Percentiles rank a stretch among this genome's conserved stretches.
Evolutionary conservation across 2,797 vertebrate genomes (phyloP).

Genomic region (Agapornis canus): DNA sequence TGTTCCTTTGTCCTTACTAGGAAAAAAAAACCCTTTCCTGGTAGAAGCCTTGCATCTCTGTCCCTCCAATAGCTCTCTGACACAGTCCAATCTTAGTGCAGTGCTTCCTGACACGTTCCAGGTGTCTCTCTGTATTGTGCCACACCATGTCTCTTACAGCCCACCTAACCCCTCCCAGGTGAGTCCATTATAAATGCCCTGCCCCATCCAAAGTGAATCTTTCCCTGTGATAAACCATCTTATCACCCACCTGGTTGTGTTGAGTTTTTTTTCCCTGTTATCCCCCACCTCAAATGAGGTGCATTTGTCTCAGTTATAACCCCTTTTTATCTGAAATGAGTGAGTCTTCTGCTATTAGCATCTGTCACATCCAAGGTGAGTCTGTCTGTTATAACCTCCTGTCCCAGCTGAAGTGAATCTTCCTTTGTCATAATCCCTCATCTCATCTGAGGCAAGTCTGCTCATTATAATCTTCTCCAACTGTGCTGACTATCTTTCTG

Average conservation of each 20-base stretch:
- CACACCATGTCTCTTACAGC: not conserved
- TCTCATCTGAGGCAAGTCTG: constrained; percentile 32
- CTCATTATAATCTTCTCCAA: constrained; percentile 34
- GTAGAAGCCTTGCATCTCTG: not conserved
- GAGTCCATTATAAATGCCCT: not conserved
- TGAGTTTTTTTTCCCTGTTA: not conserved
- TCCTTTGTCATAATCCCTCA: constrained; percentile 61
- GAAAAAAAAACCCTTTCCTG: not conserved
- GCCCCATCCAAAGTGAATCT: not conserved
- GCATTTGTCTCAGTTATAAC: constrained; percentile 38
- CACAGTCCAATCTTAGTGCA: not conserved
- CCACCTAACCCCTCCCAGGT: not conserved
- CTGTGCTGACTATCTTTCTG: constrained; percentile 44
- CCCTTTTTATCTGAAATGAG: constrained; percentile 1
- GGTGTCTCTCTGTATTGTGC: not conserved
- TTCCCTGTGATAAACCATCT: not conserved
- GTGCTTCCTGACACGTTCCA: not conserved
- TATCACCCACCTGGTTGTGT: not conserved
- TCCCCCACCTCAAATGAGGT: constrained; percentile 5
- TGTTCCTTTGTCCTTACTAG: not conserved
- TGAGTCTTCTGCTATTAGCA: constrained; percentile 55
- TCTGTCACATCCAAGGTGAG: constrained; percentile 63
- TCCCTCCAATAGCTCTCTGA: not conserved
- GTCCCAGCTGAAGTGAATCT: constrained; percentile 59
- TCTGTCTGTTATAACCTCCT: constrained; percentile 50